Evolutionary conservation across 2,797 vertebrate genomes (phyloP).

Genomic region (Trachops cirrhosus): DNA sequence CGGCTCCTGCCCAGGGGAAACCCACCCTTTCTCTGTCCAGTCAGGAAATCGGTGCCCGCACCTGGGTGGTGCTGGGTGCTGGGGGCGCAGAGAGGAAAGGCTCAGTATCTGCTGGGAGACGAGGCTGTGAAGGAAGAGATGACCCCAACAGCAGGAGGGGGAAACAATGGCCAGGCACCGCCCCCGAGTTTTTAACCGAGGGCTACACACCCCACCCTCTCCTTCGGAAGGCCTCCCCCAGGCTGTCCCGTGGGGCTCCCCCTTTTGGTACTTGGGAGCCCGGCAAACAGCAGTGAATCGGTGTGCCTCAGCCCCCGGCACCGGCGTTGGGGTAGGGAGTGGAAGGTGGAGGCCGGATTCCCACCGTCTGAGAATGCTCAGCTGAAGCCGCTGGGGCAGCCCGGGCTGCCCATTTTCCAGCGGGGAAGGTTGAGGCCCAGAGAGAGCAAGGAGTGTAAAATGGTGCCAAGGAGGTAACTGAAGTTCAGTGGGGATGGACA

Average conservation of each 20-base stretch:
- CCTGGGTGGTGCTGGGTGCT: no score
- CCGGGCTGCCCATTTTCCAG: not conserved
- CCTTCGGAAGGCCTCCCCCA: not conserved
- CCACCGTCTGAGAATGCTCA: not conserved
- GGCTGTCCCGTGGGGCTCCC: not conserved
- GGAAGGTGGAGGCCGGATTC: not conserved
- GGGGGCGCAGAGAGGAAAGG: not conserved
- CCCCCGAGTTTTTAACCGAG: not conserved
- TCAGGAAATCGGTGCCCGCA: not conserved
- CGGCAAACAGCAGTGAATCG: no score
- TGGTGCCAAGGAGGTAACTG: not conserved
- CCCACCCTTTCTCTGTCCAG: not conserved
- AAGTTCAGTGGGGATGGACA: not conserved
- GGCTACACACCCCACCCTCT: not conserved
- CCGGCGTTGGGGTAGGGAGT: not conserved
- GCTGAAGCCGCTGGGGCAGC: not conserved
- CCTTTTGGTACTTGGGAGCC: not conserved
- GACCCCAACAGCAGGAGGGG: not conserved
- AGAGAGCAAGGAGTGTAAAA: not conserved
- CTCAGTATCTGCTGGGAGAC: not conserved
- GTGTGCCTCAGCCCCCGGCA: accelerated
- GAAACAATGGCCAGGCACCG: accelerated
- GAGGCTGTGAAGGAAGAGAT: not conserved
- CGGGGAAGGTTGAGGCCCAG: not conserved
- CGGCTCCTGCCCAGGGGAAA: not conserved